phyloP scores from a whole-genome alignment of 2,797 vertebrate species.

The Nannoperca australis region DNA sequence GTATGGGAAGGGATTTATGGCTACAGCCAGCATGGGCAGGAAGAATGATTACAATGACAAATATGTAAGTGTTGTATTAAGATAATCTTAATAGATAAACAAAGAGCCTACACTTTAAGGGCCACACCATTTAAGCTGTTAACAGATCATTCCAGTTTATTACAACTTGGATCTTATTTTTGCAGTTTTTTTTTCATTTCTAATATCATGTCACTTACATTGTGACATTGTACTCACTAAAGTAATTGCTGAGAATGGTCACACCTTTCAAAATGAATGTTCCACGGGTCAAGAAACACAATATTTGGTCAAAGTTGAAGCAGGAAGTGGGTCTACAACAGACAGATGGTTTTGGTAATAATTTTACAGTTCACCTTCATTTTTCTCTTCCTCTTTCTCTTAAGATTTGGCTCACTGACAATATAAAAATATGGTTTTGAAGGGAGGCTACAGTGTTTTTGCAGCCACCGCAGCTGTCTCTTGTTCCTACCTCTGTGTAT shows the following conservation, averaged over 20 bases:
- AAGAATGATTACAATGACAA: not conserved
- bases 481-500: slow-evolving; percentile 9
- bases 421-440: not conserved
- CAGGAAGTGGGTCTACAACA: not conserved
- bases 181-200: not conserved
- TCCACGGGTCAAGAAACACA: no score
- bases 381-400: not conserved
- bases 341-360: not conserved
- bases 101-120: not conserved
- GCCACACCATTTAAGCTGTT: not conserved
- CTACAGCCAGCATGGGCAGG: not conserved
- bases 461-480: not conserved
- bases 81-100: not conserved
- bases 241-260: not conserved
- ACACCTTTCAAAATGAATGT: no score
- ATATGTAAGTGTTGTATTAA: not conserved
- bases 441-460: not conserved
- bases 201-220: not conserved
- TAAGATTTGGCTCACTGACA: not conserved
- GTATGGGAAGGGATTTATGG: no score
- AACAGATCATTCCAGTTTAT: not conserved
- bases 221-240: not conserved
- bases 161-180: not conserved
- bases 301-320: not conserved
- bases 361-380: not conserved